Conservation (phyloP, 2,888 invertebrate genomes). For the Eustalomyia histrio region DNA sequence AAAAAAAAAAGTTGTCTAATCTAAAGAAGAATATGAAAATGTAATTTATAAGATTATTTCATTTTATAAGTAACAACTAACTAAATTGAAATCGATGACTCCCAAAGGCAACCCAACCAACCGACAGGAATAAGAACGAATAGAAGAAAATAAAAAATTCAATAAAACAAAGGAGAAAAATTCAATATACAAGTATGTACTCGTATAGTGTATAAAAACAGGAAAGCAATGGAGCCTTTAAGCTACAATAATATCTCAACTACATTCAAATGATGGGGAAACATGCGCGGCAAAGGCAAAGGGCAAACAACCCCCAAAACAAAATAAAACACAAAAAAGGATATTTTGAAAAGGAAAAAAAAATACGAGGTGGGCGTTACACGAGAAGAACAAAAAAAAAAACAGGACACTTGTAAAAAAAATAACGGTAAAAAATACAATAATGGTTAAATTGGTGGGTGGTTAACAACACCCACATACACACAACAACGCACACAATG, state of each 20-base stretch:
- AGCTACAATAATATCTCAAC: slow-evolving; percentile 44
- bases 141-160: slow-evolving; percentile 16
- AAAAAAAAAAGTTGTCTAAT: slow-evolving; percentile 20
- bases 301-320: slow-evolving; percentile 62
- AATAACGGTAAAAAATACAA: slow-evolving; percentile 46
- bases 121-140: slow-evolving; percentile 31
- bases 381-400: slow-evolving; percentile 44
- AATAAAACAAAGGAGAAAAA: slow-evolving; percentile 23
- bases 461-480: slow-evolving; percentile 22
- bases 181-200: neutral
- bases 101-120: slow-evolving; percentile 53
- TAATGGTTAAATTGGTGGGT: slow-evolving; percentile 58
- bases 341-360: slow-evolving; percentile 68
- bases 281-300: slow-evolving; percentile 63
- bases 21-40: slow-evolving; percentile 40
- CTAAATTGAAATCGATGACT: slow-evolving; percentile 65
- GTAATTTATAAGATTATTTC: slow-evolving; percentile 65
- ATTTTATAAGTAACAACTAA: slow-evolving; percentile 64
- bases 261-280: slow-evolving; percentile 49
- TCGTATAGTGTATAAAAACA: slow-evolving; percentile 1
- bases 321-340: slow-evolving; percentile 25
- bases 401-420: slow-evolving; percentile 20
- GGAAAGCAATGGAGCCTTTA: slow-evolving; percentile 56
- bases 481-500: slow-evolving; percentile 11
- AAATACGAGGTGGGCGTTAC: slow-evolving; percentile 76